A percentile compares a stretch with the other conserved stretches of the same genome.
phyloP scores from a whole-genome alignment of 2,888 invertebrate genomes.

The Cetonia aurata region DNA sequence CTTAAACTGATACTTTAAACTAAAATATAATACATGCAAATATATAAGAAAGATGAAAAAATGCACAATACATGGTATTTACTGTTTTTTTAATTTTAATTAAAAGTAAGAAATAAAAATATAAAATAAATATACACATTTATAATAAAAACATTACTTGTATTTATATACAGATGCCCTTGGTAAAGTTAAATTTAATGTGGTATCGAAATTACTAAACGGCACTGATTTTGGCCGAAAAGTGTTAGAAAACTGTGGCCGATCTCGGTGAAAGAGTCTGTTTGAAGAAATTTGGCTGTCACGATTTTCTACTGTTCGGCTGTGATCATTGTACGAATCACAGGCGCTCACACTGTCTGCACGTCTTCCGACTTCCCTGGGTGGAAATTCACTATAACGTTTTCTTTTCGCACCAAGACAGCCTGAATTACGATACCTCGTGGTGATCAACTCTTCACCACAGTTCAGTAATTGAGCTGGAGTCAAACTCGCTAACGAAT shows the following conservation, averaged over 20 bases:
- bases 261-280: not conserved
- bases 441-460: too few relatives aligned
- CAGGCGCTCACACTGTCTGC: not conserved
- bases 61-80: too few relatives aligned
- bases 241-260: not conserved
- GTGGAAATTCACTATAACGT: not conserved
- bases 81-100: too few relatives aligned
- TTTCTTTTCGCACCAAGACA: not conserved
- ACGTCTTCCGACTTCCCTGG: not conserved
- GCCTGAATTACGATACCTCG: too few relatives aligned
- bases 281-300: not conserved
- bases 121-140: too few relatives aligned
- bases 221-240: not conserved
- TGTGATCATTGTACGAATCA: not conserved
- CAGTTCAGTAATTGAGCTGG: not conserved
- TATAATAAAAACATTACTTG: too few relatives aligned
- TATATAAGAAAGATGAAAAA: too few relatives aligned
- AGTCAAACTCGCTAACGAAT: not conserved
- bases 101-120: too few relatives aligned
- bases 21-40: too few relatives aligned
- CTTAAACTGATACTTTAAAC: too few relatives aligned
- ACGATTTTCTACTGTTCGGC: not conserved
- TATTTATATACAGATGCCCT: not conserved
- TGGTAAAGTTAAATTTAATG: conserved; percentile 1
- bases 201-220: conserved; percentile 3